Conservation (phyloP, 2,113 vertebrate species). For the Piprites chloris region DNA sequence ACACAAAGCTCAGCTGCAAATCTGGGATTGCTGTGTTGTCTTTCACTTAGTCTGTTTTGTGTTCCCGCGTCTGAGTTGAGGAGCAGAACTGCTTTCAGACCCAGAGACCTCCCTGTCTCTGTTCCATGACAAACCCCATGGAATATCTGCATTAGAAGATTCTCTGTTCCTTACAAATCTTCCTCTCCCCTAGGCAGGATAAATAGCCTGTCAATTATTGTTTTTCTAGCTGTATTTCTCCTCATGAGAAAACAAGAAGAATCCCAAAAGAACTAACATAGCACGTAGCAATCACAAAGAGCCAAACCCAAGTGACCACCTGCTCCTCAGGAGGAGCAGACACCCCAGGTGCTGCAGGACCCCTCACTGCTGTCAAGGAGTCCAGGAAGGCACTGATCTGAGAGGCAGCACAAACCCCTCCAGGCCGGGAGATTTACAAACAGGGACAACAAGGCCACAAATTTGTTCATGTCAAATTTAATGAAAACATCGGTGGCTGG, state of each 20-base stretch:
- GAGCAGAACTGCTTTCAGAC: neutral
- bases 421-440: neutral
- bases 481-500: neutral
- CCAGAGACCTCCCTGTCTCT: neutral
- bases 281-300: neutral
- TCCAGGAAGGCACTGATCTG: accelerated
- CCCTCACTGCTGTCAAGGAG: neutral
- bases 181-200: neutral
- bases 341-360: accelerated
- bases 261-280: neutral
- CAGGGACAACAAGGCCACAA: neutral
- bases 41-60: neutral
- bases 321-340: neutral
- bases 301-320: accelerated
- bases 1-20: neutral
- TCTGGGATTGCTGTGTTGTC: neutral
- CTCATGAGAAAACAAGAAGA: neutral
- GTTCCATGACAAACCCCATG: neutral
- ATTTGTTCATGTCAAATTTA: neutral
- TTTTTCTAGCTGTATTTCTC: neutral
- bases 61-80: neutral
- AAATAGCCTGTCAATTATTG: neutral
- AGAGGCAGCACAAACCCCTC: neutral
- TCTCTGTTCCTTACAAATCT: neutral
- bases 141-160: neutral